Conservation (phyloP, 1,140 invertebrate genomes). For the Rhopalosiphum maidis region DNA sequence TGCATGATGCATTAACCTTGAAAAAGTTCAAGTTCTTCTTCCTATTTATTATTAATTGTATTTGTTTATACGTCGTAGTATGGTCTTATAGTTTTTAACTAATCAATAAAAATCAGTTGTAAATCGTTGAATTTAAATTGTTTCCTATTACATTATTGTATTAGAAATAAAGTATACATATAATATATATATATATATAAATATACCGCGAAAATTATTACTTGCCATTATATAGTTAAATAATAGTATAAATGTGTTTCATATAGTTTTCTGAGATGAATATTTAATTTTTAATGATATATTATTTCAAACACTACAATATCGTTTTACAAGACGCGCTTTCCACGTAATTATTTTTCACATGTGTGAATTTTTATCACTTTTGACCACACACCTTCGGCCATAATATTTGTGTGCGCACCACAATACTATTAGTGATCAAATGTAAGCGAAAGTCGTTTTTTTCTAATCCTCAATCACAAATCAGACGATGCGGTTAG, state of each 20-base stretch:
- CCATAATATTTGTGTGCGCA: background rate
- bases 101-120: background rate
- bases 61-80: background rate
- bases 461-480: background rate
- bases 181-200: background rate
- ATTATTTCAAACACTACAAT: background rate
- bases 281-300: background rate
- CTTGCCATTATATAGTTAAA: background rate
- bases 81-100: background rate
- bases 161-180: background rate
- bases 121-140: background rate
- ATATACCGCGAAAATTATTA: background rate
- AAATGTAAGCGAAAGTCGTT: conserved; percentile 40
- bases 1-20: background rate
- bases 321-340: background rate
- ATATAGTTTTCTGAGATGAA: too few species aligned
- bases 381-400: background rate
- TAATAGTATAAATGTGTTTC: background rate
- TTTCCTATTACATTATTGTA: background rate
- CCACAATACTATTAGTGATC: background rate
- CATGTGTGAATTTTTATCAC: background rate
- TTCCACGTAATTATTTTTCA: background rate
- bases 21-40: background rate
- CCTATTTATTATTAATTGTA: background rate
- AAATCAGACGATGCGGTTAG: conserved; percentile 1